Base-by-base conservation (phyloP, 2,797 vertebrate species). In the Notolabrus celidotus region DNA sequence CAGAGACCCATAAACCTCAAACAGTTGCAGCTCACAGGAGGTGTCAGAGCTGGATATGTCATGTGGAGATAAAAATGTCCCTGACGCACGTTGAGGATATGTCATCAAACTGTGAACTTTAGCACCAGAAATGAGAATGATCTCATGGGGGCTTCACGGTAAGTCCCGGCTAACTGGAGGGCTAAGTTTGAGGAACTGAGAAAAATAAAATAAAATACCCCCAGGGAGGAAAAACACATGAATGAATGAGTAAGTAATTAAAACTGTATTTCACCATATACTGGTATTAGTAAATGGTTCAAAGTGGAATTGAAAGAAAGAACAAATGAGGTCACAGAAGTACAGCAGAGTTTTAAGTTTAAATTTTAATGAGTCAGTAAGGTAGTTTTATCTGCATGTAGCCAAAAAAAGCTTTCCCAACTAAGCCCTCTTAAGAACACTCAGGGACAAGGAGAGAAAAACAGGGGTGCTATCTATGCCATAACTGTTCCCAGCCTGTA, bases 61-160 rank as follows among this genome's bases (percentile, higher is more conserved):
- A 23, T 53, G 64, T 50, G 63, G 4, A 29, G 67, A 23, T 25
- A 5, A 79, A 77, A 39, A 10, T 14, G 11, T 10, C n/a, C 3
- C 17, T 86, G 74, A 80, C 65, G 54, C 49, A 76, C 25, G 4
- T 0, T 41, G 67, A 38, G 49, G 34, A 61, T 23, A 47, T 77
- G 66, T 83, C 80, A 75, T 76, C 68, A 70, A 47, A 82, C 6
- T 66, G 79, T 76, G 73, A 86, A 56, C 19, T 59, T 58, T 12
- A 9, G 38, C n/a, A 0, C 8, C 63, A 50, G 33, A 84, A 84
- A 84, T 68, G 66, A 66, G 22, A 34, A 73, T 79, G 76, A 87
- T 5, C 57, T 85, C 67, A 77, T 57, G 17, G 36, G 25, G 42
- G 12, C 23, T 19, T 42, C 36, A 47, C 1, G 34, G 38, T 19